A percentile compares a stretch with the other conserved stretches of the same genome.
These are phyloP conservation scores for Tretioscincus oriximinensis DNA, from an alignment of 2,113 vertebrate species.

Conservation along the genomic window DNA sequence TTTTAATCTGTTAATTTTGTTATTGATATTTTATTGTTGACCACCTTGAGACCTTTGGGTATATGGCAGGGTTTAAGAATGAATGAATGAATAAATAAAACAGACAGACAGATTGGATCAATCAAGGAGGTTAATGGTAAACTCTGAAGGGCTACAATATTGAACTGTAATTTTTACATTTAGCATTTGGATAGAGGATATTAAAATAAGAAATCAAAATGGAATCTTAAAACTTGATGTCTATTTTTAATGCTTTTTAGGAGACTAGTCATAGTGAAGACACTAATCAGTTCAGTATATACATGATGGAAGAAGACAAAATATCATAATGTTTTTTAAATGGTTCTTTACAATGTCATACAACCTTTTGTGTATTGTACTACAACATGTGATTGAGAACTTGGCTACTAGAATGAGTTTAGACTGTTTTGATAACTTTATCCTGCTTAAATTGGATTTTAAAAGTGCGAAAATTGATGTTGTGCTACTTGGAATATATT, in stretches of 20 bases:
- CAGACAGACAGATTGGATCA: too few species aligned
- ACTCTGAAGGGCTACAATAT: slow-evolving; percentile 36
- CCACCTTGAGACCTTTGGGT: too few species aligned
- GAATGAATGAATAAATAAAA: too few species aligned
- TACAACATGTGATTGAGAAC: slow-evolving; percentile 44
- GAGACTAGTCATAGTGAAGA: slow-evolving; percentile 49
- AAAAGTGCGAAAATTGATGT: slow-evolving; percentile 63
- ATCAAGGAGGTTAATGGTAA: slow-evolving; percentile 27
- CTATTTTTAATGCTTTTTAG: slow-evolving; percentile 49
- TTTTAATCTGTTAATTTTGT: too few species aligned
- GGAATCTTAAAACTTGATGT: slow-evolving; percentile 23
- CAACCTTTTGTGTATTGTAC: slow-evolving; percentile 22
- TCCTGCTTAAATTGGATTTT: slow-evolving; percentile 69
- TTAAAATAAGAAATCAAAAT: slow-evolving; percentile 41
- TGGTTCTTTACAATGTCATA: slow-evolving; percentile 15
- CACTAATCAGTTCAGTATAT: slow-evolving; percentile 47
- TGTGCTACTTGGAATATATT: slow-evolving; percentile 60
- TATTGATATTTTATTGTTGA: too few species aligned
- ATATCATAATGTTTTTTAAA: slow-evolving; percentile 43
- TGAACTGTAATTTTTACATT: slow-evolving; percentile 39
- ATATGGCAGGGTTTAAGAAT: too few species aligned
- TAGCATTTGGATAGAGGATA: slow-evolving; percentile 23
- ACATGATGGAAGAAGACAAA: slow-evolving; percentile 29
- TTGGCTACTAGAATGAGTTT: slow-evolving; percentile 46
- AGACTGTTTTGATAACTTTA: slow-evolving; percentile 60